Evolutionary conservation across 1,140 invertebrate genomes (phyloP), one percentile per base, ranked within the genome.

Genomic region (Aphelenchoides fujianensis): DNA sequence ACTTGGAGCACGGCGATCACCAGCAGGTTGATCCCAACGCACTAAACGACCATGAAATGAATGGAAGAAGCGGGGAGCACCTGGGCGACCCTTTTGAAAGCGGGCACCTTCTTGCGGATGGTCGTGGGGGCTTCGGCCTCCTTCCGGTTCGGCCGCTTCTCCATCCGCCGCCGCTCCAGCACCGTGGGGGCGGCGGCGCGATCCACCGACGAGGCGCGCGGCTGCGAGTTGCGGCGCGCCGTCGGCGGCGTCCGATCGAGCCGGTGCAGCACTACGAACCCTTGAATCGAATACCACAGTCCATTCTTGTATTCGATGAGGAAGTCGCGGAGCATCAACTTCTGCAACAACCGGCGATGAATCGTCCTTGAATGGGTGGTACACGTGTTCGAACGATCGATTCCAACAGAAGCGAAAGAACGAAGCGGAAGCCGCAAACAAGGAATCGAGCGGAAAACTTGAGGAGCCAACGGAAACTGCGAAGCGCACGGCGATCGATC

Each of bases 241-340:
- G 2, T 66, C 2, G 2, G 1, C n/a, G 63, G 27, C 63, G 16
- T 30, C 30, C 64, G 37, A 52, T 76, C 75, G 12, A 76, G 36
- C 70, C 79, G 78, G 37, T 79, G 34, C 23, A 76, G 48, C 31
- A 76, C 75, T 28, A 76, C 32, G 48, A 76, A 79, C 3, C 75
- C 75, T 70, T 76, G 77, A 12, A 76, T 7, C 23, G 77, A 79
- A 32, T 55, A 30, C 31, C 74, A 36, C 9, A 76, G 2, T 27
- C 75, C 75, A 37, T 81, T 31, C 31, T 79, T 79, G 52, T 68
- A 76, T 62, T 76, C 75, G 2, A 71, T 30, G 37, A 61, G 28
- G 68, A 78, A 75, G 19, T 74, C 62, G 16, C 75, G 52, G 23
- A 76, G 34, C 48, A 76, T 74, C 7, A 23, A 5, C 7, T 19